These are phyloP conservation scores for Machimus rusticus DNA, from an alignment of 2,888 invertebrate genomes.

Conservation along the genomic window DNA sequence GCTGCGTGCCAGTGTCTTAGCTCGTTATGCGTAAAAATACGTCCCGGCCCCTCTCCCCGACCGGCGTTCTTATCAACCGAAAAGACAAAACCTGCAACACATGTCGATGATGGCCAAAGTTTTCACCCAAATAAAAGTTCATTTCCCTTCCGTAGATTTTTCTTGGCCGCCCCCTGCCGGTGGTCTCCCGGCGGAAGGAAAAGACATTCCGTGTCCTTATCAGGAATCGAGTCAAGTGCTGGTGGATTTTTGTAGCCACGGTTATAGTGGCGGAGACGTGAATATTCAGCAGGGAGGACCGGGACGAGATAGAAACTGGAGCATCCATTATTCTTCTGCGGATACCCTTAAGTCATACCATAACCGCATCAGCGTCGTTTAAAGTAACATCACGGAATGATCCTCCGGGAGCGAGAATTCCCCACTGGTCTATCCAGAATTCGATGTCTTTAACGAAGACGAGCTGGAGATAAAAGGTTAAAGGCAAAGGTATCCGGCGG, in stretches of 20 bases:
- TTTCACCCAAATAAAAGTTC: slow-evolving; percentile 41
- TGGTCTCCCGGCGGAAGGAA: background rate
- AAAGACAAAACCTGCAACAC: slow-evolving; percentile 38
- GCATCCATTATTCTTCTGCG: slow-evolving; percentile 25
- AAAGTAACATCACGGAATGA: slow-evolving; percentile 33
- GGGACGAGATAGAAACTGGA: background rate
- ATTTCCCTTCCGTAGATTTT: slow-evolving; percentile 36
- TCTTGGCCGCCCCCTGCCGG: background rate
- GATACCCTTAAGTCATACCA: slow-evolving; percentile 33
- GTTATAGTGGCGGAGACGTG: background rate
- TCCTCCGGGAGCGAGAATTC: background rate
- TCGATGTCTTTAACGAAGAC: slow-evolving; percentile 32
- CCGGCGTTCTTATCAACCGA: background rate
- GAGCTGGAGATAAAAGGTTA: slow-evolving; percentile 4
- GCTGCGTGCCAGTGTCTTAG: background rate
- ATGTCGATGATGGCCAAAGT: slow-evolving; percentile 40
- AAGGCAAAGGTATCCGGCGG: slow-evolving; percentile 2
- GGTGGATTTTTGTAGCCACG: slow-evolving; percentile 14
- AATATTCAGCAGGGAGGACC: slow-evolving; percentile 16
- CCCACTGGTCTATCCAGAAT: slow-evolving; percentile 13
- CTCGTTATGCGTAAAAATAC: slow-evolving; percentile 23
- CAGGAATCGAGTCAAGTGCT: slow-evolving; percentile 31
- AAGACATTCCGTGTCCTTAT: slow-evolving; percentile 38
- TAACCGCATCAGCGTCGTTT: slow-evolving; percentile 37
- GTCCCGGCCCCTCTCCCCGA: background rate